phyloP scores from a whole-genome alignment of 2,797 vertebrate species.

The Myoxocephalus aenaeus region DNA sequence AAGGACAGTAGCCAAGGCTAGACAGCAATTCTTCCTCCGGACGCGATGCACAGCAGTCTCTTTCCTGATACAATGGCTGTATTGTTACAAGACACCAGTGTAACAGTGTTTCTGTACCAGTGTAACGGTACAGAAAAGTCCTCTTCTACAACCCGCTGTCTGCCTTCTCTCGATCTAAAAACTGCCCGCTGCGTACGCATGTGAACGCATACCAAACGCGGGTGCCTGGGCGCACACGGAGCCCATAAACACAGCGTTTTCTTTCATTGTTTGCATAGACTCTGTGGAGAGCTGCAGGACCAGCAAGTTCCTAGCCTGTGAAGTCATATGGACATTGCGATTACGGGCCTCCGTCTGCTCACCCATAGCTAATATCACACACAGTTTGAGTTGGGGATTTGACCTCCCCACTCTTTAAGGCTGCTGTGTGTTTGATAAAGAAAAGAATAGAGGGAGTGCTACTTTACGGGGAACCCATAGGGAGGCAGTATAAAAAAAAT shows the following conservation, averaged over 20 bases:
- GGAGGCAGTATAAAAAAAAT: not conserved
- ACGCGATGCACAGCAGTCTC: conserved; percentile 17
- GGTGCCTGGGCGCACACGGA: not conserved
- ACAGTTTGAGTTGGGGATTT: conserved; percentile 51
- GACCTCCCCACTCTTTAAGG: conserved; percentile 32
- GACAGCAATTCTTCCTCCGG: conserved; percentile 26
- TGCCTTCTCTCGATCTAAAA: not conserved
- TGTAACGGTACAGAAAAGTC: not conserved
- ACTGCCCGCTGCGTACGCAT: too few species aligned
- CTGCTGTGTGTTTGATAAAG: conserved; percentile 41
- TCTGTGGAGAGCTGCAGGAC: conserved; percentile 40
- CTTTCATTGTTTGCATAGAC: conserved; percentile 46
- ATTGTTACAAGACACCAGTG: conserved; percentile 19
- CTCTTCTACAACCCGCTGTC: not conserved
- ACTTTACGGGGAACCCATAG: not conserved
- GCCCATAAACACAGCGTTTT: conserved; percentile 33
- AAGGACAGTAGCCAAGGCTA: conserved; percentile 27
- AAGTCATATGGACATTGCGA: conserved; percentile 66
- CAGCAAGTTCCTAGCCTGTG: conserved; percentile 59
- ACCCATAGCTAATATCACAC: conserved; percentile 53
- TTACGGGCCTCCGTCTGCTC: conserved; percentile 51
- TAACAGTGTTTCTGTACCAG: too few species aligned
- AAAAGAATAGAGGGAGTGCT: conserved; percentile 1
- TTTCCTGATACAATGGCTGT: conserved; percentile 2
- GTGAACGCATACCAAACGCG: not conserved